These are phyloP conservation scores for Phlogophora meticulosa DNA, from an alignment of 2,888 invertebrate genomes.

Conservation along the genomic window DNA sequence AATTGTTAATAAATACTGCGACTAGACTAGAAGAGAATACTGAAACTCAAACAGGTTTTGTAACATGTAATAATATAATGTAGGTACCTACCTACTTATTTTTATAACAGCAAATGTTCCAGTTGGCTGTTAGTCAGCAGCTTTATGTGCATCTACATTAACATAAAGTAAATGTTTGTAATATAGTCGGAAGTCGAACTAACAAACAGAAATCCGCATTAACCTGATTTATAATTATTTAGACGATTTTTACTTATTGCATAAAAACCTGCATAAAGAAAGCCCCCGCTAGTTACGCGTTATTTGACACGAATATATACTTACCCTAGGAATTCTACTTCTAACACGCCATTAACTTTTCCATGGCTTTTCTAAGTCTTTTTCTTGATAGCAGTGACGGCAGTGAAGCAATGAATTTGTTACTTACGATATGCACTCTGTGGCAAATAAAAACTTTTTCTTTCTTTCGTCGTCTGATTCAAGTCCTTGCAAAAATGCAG, in stretches of 20 bases:
- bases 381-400: too few relatives aligned
- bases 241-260: background rate
- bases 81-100: conserved; percentile 1
- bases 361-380: too few relatives aligned
- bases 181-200: conserved; percentile 8
- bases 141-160: conserved; percentile 30
- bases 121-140: conserved; percentile 41
- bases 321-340: background rate
- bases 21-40: conserved; percentile 22
- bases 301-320: background rate
- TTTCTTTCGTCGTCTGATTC: background rate
- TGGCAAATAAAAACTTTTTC: too few relatives aligned
- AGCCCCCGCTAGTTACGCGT: background rate
- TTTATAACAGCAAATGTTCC: conserved; percentile 32
- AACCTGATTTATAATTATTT: conserved; percentile 29
- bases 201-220: conserved; percentile 34
- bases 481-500: too few relatives aligned
- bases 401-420: too few relatives aligned
- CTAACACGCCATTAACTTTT: background rate
- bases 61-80: conserved; percentile 8
- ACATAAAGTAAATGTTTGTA: conserved; percentile 41
- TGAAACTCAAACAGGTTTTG: conserved; percentile 46
- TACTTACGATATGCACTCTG: too few relatives aligned
- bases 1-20: background rate
- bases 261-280: background rate